A percentile compares a stretch with the other conserved stretches of the same genome.
phyloP scores from a whole-genome alignment of 1,140 invertebrate genomes.

The Ceratina japonica region DNA sequence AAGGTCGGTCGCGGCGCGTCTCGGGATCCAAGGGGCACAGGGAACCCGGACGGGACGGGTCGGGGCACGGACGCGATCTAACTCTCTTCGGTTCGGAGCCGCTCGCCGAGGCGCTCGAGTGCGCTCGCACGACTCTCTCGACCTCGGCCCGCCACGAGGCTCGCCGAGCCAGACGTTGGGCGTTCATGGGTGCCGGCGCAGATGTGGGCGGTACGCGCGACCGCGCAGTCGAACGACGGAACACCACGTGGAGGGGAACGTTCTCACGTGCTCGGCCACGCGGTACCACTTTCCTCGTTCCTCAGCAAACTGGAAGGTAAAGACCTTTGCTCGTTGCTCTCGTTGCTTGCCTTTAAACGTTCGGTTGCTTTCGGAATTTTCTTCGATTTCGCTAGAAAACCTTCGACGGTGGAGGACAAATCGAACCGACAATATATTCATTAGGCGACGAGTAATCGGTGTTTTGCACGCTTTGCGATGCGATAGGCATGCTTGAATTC shows the following conservation, averaged over 20 bases:
- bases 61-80: conserved; percentile 29
- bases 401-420: too few species aligned
- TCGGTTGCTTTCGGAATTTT: background rate
- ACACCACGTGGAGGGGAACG: conserved; percentile 58
- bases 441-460: too few species aligned
- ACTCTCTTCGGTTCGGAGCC: conserved; percentile 26
- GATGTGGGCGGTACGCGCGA: conserved; percentile 70
- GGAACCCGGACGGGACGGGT: conserved; percentile 35
- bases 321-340: background rate
- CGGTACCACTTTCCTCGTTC: conserved; percentile 57
- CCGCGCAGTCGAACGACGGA: conserved; percentile 53
- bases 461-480: too few species aligned
- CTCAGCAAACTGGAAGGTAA: conserved; percentile 34
- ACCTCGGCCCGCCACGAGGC: conserved; percentile 38
- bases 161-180: conserved; percentile 58
- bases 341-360: background rate
- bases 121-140: conserved; percentile 68
- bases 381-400: too few species aligned
- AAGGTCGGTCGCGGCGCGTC: too few species aligned
- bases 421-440: too few species aligned
- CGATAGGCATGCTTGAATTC: too few species aligned
- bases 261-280: conserved; percentile 77
- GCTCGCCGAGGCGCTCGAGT: conserved; percentile 68
- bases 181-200: conserved; percentile 66
- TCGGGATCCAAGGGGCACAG: too few species aligned